Evolutionary conservation across 2,113 vertebrate species (phyloP).

Genomic region (Axis porcinus): DNA sequence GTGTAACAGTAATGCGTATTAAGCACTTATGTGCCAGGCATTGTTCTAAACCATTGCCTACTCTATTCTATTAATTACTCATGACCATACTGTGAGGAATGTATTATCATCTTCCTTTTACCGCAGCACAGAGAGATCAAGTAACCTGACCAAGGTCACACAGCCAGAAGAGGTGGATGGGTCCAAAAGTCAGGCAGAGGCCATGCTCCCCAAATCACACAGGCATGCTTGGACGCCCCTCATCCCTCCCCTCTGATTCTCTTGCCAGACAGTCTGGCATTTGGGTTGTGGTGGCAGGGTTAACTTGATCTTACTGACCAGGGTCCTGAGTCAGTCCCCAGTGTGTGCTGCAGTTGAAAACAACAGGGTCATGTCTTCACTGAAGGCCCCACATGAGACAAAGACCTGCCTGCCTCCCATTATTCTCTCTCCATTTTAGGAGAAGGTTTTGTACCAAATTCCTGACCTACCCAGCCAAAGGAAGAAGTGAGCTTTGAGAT

Average conservation of each 20-base stretch:
- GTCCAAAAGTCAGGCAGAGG: neutral
- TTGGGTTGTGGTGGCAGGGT: neutral
- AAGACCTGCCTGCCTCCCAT: neutral
- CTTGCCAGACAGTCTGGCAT: rapidly evolving
- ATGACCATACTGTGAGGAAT: neutral
- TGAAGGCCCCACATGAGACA: neutral
- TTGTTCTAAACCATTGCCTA: neutral
- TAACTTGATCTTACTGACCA: neutral
- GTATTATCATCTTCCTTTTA: neutral
- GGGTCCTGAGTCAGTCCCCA: neutral
- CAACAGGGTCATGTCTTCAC: neutral
- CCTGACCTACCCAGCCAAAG: neutral
- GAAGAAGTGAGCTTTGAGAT: neutral
- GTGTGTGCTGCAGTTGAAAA: neutral
- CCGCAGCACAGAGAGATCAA: neutral
- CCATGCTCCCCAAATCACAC: neutral
- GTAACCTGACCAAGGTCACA: neutral
- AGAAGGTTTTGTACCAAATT: constrained; percentile 24
- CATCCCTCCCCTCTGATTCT: neutral
- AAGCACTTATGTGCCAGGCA: neutral
- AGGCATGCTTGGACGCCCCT: neutral
- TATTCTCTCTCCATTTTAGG: constrained; percentile 9
- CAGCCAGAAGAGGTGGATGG: neutral
- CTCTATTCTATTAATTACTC: neutral
- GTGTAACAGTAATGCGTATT: neutral